Percentiles rank a stretch among this genome's conserved stretches.
These are phyloP conservation scores for Drosophila nikananu DNA, from an alignment of 1,140 invertebrate genomes.

Conservation along the genomic window DNA sequence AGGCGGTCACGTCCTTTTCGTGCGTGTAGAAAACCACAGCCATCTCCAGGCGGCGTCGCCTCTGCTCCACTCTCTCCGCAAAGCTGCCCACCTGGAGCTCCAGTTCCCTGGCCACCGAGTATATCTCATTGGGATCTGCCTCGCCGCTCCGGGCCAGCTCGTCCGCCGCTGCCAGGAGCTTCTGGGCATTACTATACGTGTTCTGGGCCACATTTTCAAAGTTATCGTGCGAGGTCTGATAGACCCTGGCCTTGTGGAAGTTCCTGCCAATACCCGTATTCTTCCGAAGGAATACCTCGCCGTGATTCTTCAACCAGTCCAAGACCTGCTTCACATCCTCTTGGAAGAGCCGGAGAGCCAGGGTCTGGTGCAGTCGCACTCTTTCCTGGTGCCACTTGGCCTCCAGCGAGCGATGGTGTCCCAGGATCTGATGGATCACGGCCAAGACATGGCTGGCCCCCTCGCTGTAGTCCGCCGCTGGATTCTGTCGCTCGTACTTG, in stretches of 20 bases:
- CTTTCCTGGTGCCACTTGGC: slow-evolving; percentile 97
- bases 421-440: slow-evolving; percentile 97
- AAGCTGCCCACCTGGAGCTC: slow-evolving; percentile 97
- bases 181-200: slow-evolving; percentile 99
- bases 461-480: slow-evolving; percentile 97
- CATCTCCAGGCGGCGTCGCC: slow-evolving; percentile 95
- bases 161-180: slow-evolving; percentile 97
- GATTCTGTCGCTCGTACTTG: slow-evolving; percentile 89
- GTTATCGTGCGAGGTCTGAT: slow-evolving; percentile 99
- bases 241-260: slow-evolving; percentile 96
- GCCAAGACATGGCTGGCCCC: slow-evolving; percentile 95
- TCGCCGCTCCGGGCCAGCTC: slow-evolving; percentile 98
- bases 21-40: slow-evolving; percentile 98
- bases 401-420: slow-evolving; percentile 96
- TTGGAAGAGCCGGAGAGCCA: slow-evolving; percentile 97
- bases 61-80: slow-evolving; percentile 96
- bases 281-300: slow-evolving; percentile 98
- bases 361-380: slow-evolving; percentile 96
- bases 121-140: slow-evolving; percentile 97
- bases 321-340: slow-evolving; percentile 98
- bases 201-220: slow-evolving; percentile 99
- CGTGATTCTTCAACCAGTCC: slow-evolving; percentile 99
- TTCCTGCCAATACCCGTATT: slow-evolving; percentile 98
- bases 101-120: slow-evolving; percentile 95
- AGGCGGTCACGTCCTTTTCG: slow-evolving; percentile 95